phyloP scores from a whole-genome alignment of 2,888 invertebrate species.

The Caenorhabditis sinica region DNA sequence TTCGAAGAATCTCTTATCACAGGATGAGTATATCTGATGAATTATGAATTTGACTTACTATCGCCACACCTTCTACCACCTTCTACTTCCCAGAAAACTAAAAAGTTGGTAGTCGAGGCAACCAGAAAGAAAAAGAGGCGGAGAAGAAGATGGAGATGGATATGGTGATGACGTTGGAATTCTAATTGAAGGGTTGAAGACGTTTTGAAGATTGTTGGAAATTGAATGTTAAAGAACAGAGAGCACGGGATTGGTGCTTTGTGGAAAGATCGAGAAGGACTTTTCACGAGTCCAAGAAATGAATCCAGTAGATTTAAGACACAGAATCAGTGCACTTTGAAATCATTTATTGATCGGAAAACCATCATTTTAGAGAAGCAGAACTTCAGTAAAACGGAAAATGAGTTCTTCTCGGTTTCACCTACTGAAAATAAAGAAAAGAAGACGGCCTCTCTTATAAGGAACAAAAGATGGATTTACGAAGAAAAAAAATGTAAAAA shows the following conservation, averaged over 20 bases:
- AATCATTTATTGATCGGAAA: too few species aligned
- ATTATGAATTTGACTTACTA: slow-evolving; percentile 37
- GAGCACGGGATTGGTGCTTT: background rate
- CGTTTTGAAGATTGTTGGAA: background rate
- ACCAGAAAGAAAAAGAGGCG: background rate
- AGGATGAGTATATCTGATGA: slow-evolving; percentile 19
- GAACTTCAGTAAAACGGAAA: background rate
- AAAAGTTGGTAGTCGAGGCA: slow-evolving; percentile 26
- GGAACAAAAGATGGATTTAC: slow-evolving; percentile 24
- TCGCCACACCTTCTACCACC: background rate
- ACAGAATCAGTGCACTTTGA: too few species aligned
- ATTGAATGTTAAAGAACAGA: too few species aligned
- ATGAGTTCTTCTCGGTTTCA: too few species aligned
- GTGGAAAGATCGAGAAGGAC: background rate
- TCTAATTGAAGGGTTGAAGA: slow-evolving; percentile 19
- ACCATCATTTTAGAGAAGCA: background rate
- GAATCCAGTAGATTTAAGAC: background rate
- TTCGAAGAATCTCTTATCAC: slow-evolving; percentile 32
- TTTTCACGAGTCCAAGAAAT: background rate
- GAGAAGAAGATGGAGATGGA: background rate
- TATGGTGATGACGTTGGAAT: slow-evolving; percentile 29
- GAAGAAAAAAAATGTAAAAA: background rate
- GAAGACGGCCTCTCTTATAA: background rate
- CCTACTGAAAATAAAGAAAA: slow-evolving; percentile 9
- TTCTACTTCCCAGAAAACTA: background rate